phyloP scores from a whole-genome alignment of 2,797 vertebrate genomes.

The Scolopax rusticola region DNA sequence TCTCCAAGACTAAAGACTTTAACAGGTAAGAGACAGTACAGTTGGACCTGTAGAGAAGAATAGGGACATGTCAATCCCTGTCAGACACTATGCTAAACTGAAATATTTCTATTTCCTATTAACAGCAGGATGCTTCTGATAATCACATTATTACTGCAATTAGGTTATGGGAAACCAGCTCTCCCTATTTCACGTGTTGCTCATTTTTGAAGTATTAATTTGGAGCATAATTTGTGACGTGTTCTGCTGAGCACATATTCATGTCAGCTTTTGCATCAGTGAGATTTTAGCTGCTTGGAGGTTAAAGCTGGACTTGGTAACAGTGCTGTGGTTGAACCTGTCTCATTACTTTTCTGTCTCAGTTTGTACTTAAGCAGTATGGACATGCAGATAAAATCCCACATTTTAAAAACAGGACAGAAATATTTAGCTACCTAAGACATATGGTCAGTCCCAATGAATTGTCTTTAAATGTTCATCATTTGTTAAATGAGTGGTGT shows the following conservation, averaged over 20 bases:
- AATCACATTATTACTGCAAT: background rate
- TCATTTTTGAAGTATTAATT: background rate
- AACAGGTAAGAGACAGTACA: background rate
- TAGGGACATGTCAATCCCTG: accelerated
- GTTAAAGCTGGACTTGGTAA: background rate
- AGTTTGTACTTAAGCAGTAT: background rate
- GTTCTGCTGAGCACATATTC: background rate
- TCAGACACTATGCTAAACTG: accelerated
- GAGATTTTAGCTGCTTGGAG: background rate
- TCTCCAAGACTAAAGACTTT: background rate
- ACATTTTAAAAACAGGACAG: background rate
- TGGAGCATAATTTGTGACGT: background rate
- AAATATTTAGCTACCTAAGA: background rate
- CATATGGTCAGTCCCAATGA: background rate
- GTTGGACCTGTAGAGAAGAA: background rate
- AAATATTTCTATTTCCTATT: background rate
- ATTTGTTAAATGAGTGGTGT: background rate
- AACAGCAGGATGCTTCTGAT: background rate
- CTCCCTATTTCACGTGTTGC: background rate
- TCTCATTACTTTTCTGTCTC: background rate
- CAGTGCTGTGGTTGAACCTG: background rate
- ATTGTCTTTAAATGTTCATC: background rate
- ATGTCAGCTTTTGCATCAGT: accelerated
- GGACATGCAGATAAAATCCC: background rate
- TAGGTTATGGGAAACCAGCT: background rate